Base-by-base conservation (phyloP, 2,888 invertebrate genomes). In the Drosophila neoperkinsi region DNA sequence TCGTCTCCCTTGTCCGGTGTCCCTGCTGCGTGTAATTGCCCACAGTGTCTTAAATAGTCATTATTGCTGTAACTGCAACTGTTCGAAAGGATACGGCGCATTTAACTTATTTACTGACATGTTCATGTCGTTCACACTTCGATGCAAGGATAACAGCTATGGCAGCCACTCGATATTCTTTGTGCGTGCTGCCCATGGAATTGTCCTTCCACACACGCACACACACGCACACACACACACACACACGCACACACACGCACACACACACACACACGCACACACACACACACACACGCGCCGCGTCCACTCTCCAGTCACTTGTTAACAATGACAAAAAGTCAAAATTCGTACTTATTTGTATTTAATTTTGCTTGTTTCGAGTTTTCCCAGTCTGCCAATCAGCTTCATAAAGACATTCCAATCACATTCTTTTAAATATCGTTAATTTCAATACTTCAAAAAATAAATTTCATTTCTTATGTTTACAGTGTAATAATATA, bases 11-110 rank as follows among this genome's bases (percentile, higher is more conserved):
- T 13, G 25, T 9, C 52, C 36, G 33, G 43, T 53, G 53, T 28
- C 50, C 38, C 49, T 25, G 34, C 38, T 16, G 57, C 46, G 28
- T 67, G 74, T 58, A 71, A 80, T 67, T 75, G 76, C 41, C 76
- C 58, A 46, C 58, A 62, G 38, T 71, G 33, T 67, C 50, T 46
- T 64, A 58, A 66, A 71, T 71, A 55, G 71, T 50, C 64, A 65
- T 76, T 66, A 75, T 70, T 57, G 50, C n/a, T 51, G 11, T 36
- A 10, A 16, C 43, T 3, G 34, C 36, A 34, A 49, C 57, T 67
- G 55, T 43, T 7, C 11, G 21, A 66, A 52, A n/a, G 60, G 52
- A 55, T 33, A 43, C 34, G 55, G 31, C 51, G 50, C 49, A 77
- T 68, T 77, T 68, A 59, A 56, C 62, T 59, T 71, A 58, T 46